Evolutionary conservation across 2,888 invertebrate genomes (phyloP).

Genomic region (Pseudococcus longispinus): DNA sequence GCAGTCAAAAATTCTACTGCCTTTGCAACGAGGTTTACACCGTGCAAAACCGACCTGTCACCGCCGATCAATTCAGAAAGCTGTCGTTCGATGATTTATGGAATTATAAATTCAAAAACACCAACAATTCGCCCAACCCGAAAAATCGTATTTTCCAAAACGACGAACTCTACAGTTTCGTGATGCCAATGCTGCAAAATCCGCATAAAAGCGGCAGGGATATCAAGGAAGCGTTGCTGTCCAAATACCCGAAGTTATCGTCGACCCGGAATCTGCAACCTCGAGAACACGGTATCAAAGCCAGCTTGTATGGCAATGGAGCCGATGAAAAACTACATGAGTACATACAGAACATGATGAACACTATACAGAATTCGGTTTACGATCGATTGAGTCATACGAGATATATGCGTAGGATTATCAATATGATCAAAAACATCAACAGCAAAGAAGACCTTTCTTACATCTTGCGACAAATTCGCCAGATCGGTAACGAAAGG

Average conservation of each 20-base stretch:
- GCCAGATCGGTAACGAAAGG: background rate
- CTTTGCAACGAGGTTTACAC: conserved; percentile 31
- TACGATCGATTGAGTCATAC: background rate
- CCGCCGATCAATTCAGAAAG: background rate
- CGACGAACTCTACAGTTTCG: background rate
- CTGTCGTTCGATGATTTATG: conserved; percentile 7
- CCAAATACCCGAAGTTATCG: background rate
- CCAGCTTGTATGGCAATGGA: background rate
- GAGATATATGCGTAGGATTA: background rate
- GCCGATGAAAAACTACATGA: background rate
- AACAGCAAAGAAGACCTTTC: background rate
- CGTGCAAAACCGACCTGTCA: background rate
- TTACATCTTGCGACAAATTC: conserved; percentile 15
- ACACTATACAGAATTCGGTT: background rate
- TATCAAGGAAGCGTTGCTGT: background rate
- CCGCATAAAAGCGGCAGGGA: conserved; percentile 20
- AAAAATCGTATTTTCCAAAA: background rate
- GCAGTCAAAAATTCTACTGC: conserved; percentile 26
- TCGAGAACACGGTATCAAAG: background rate
- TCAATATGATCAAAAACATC: conserved; percentile 29
- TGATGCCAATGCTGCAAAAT: conserved; percentile 1
- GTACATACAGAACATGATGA: conserved; percentile 3
- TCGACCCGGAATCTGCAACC: background rate
- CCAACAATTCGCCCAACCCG: background rate
- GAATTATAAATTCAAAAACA: background rate